phyloP scores from a whole-genome alignment of 2,113 vertebrate species.

The Rhinoptilus africanus region DNA sequence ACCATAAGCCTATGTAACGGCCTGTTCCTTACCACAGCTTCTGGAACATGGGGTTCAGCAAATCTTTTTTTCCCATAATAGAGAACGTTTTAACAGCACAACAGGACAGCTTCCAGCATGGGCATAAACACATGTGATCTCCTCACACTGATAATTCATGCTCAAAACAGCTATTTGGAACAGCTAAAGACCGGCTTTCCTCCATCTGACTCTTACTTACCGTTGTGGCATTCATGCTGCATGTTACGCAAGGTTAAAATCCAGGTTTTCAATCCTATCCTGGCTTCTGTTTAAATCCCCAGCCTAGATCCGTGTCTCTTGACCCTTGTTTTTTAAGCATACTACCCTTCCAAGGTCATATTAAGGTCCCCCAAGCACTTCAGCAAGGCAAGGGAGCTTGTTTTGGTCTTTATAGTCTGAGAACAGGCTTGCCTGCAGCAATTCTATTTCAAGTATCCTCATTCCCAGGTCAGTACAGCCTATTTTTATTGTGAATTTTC shows the following conservation, averaged over 20 bases:
- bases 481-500: conserved; percentile 51
- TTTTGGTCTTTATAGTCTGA: neutral
- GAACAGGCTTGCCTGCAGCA: neutral
- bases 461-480: conserved; percentile 29
- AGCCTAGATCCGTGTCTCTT: neutral
- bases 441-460: conserved; percentile 45
- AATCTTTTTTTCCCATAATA: neutral
- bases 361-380: neutral
- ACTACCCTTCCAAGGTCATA: neutral
- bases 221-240: neutral
- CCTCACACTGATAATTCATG: neutral
- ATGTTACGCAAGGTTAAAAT: neutral
- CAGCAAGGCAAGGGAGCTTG: neutral
- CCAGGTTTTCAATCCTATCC: neutral
- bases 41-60: neutral
- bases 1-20: neutral
- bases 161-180: neutral
- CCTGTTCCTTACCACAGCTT: neutral
- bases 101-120: neutral
- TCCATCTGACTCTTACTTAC: neutral
- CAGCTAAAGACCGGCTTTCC: neutral
- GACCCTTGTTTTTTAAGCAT: neutral
- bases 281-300: neutral
- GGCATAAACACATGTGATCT: neutral
- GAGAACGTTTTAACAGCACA: neutral